These are phyloP conservation scores for Theropithecus gelada DNA, from an alignment of 2,113 vertebrate genomes.

Conservation along the genomic window DNA sequence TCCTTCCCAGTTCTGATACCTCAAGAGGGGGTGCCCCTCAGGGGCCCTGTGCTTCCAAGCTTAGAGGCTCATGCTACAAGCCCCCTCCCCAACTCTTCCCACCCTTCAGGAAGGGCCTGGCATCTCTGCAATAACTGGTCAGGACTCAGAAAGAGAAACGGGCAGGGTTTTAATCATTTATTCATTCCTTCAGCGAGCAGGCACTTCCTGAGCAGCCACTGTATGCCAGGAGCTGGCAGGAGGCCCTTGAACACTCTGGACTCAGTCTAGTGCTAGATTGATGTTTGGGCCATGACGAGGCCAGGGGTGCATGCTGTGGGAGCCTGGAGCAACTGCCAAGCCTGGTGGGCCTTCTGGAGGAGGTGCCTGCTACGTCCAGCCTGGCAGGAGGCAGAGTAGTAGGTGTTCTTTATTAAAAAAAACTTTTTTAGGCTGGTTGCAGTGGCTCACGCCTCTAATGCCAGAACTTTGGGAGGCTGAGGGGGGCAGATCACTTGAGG, in stretches of 20 bases:
- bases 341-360: constrained; percentile 24
- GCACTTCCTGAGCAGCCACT: background rate
- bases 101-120: background rate
- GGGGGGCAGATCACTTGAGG: too few species aligned
- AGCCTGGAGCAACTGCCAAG: background rate
- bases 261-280: background rate
- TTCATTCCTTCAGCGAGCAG: background rate
- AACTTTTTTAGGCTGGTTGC: too few species aligned
- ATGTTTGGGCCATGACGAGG: background rate
- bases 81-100: too few species aligned
- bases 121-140: background rate
- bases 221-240: background rate
- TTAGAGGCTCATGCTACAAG: background rate
- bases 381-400: background rate
- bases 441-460: too few species aligned
- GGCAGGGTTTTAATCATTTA: background rate
- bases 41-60: background rate
- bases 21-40: background rate
- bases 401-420: background rate
- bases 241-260: background rate
- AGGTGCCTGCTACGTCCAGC: background rate
- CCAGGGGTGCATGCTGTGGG: background rate
- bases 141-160: background rate
- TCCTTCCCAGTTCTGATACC: background rate
- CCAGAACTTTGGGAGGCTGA: too few species aligned